A percentile compares a stretch with the other conserved stretches of the same genome.
phyloP scores from a whole-genome alignment of 2,797 vertebrate species.

The Crenuchus spilurus region DNA sequence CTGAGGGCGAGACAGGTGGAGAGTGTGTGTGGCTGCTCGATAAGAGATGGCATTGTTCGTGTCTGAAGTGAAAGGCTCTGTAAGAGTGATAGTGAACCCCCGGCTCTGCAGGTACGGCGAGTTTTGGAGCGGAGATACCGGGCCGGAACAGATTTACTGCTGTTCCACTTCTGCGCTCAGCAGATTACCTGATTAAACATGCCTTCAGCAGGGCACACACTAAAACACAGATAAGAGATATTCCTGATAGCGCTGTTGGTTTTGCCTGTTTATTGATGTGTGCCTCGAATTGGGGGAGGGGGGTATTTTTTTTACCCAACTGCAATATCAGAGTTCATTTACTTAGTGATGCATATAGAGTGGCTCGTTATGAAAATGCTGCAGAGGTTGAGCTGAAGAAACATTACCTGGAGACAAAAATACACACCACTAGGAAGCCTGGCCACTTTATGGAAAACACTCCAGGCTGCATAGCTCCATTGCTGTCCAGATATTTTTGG shows the following conservation, averaged over 20 bases:
- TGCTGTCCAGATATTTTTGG: too few species aligned
- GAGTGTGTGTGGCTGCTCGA: constrained; percentile 32
- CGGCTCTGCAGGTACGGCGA: constrained; percentile 5
- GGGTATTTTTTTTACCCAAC: background rate
- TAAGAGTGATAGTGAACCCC: constrained; percentile 17
- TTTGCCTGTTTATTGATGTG: constrained; percentile 20
- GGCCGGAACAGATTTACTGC: constrained; percentile 4
- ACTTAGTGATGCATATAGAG: constrained; percentile 1
- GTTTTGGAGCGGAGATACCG: constrained; percentile 28
- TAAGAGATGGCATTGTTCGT: constrained; percentile 48
- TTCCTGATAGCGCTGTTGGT: constrained; percentile 10
- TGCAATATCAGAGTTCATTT: background rate
- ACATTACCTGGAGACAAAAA: background rate
- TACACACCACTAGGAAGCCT: background rate
- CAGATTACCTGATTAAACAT: constrained; percentile 49
- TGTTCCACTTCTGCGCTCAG: constrained; percentile 5
- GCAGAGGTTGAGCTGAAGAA: background rate
- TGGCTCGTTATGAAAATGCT: background rate
- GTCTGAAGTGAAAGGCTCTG: constrained; percentile 11
- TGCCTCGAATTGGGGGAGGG: background rate
- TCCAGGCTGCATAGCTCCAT: too few species aligned
- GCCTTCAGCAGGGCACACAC: constrained; percentile 36
- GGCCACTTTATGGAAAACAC: too few species aligned
- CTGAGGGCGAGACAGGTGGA: constrained; percentile 27
- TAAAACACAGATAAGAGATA: constrained; percentile 34